Base-by-base conservation (phyloP, 2,888 invertebrate species). In the Trichopoda pennipes region DNA sequence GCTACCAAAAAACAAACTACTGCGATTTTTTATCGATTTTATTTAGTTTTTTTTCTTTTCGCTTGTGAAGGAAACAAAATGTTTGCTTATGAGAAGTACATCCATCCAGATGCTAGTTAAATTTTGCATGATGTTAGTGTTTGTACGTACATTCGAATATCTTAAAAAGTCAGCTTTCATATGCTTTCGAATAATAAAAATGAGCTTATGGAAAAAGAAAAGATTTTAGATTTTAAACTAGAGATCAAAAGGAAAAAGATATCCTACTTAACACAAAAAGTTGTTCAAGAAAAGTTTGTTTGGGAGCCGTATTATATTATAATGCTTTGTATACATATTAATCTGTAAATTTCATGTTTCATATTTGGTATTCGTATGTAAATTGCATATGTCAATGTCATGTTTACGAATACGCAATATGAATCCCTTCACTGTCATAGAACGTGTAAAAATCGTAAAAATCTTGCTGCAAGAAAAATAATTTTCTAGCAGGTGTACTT, bases 71-170 rank as follows among this genome's bases (percentile, higher is more conserved):
- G 17, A 53, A 63, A 68, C n/a, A 23, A 77, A 53, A 70, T 77
- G 49, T 61, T 66, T 60, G n/a, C 61, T 53, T 68, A 80, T 80
- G 79, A 42, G 68, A 80, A 79, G 51, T 72, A 32, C 28, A 82
- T 75, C 66, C 28, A 82, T 75, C 66, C 82, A 82, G 82, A 79
- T 82, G 82, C 72, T 70, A 49, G 32, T 63, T 76, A 23, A 69
- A 56, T 68, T 81, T 78, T 66, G 79, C 79, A 79, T 79, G 72
- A 75, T 61, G 35, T 28, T 28, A 70, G 38, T 77, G 28, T 69
- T 51, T 21, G 35, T 51, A 17, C 49, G 38, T 69, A n/a, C n/a
- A n/a, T n/a, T n/a, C n/a, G n/a, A n/a, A n/a, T 74, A 58, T 21
- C 12, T 58, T 49, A 17, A 49, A 68, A 56, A 35, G 35, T 7